Evolutionary conservation across 1,140 invertebrate genomes (phyloP).

Genomic region (Drosophila jambulina): DNA sequence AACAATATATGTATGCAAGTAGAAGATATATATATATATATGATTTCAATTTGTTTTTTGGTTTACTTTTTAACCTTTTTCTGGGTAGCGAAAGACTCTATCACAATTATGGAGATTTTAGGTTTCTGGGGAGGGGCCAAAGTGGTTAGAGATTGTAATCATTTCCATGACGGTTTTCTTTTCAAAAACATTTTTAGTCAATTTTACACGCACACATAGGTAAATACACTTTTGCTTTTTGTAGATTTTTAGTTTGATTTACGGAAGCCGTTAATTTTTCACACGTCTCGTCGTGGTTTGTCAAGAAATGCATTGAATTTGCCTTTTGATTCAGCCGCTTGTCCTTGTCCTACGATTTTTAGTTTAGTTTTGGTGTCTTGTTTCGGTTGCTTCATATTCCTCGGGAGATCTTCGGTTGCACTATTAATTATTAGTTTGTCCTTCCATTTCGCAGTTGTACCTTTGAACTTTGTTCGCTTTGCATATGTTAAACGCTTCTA

Average conservation of each 20-base stretch:
- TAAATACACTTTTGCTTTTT: constrained; percentile 18
- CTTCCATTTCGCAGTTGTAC: constrained; percentile 21
- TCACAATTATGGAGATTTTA: constrained; percentile 75
- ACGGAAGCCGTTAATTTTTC: constrained; percentile 45
- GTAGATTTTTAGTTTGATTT: constrained; percentile 19
- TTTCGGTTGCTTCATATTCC: constrained; percentile 25
- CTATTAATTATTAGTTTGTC: constrained; percentile 30
- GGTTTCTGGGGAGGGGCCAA: constrained; percentile 26
- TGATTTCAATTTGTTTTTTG: constrained; percentile 12
- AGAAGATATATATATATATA: constrained; percentile 14
- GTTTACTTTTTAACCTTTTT: constrained; percentile 33
- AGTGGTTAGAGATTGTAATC: constrained; percentile 54
- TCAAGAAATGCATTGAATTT: constrained; percentile 72
- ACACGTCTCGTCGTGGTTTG: constrained; percentile 28
- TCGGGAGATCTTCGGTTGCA: constrained; percentile 33
- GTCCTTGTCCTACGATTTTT: constrained; percentile 8
- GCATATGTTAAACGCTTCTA: constrained; percentile 67
- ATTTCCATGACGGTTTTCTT: constrained; percentile 43
- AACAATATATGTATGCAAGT: constrained; percentile 27
- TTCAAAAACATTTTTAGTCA: constrained; percentile 30
- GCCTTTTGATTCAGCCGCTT: constrained; percentile 72
- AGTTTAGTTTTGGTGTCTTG: constrained; percentile 12
- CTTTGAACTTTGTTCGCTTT: constrained; percentile 74
- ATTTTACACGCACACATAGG: constrained; percentile 51
- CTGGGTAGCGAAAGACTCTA: constrained; percentile 63